Percentiles rank a stretch among this genome's conserved stretches.
phyloP scores from a whole-genome alignment of 1,140 invertebrate species.

The Zophobas atratus region DNA sequence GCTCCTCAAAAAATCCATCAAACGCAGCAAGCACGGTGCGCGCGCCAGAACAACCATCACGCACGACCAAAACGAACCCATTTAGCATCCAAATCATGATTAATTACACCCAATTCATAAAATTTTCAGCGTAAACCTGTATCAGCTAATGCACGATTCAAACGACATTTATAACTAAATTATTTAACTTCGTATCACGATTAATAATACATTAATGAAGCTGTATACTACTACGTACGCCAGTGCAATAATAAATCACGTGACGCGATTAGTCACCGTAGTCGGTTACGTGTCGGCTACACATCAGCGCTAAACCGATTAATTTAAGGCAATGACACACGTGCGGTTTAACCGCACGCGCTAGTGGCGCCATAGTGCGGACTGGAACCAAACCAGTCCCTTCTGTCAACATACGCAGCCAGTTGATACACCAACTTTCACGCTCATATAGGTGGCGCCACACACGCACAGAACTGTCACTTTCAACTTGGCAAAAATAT shows the following conservation, averaged over 20 bases:
- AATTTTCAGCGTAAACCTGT: constrained; percentile 26
- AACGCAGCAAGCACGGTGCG: neutral
- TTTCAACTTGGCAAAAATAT: too few relatives aligned
- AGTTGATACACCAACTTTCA: too few relatives aligned
- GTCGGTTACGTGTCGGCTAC: constrained; percentile 10
- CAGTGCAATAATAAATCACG: constrained; percentile 18
- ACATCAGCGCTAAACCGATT: constrained; percentile 14
- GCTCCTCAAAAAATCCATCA: constrained; percentile 25
- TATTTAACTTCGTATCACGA: constrained; percentile 10
- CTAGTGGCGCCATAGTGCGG: neutral
- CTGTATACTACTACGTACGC: neutral
- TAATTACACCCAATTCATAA: constrained; percentile 33
- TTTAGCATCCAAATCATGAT: constrained; percentile 35
- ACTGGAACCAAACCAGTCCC: constrained; percentile 1
- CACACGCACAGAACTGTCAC: too few relatives aligned
- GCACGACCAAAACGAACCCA: constrained; percentile 26
- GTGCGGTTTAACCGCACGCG: constrained; percentile 27
- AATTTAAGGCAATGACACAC: constrained; percentile 28
- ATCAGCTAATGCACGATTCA: constrained; percentile 4
- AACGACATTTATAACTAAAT: constrained; percentile 36
- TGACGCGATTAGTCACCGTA: constrained; percentile 26
- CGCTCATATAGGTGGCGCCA: too few relatives aligned
- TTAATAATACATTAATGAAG: constrained; percentile 15
- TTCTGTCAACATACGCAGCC: neutral
- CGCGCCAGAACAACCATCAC: constrained; percentile 17